Conservation (phyloP, 2,888 invertebrate genomes). For the Plusia festucae region DNA sequence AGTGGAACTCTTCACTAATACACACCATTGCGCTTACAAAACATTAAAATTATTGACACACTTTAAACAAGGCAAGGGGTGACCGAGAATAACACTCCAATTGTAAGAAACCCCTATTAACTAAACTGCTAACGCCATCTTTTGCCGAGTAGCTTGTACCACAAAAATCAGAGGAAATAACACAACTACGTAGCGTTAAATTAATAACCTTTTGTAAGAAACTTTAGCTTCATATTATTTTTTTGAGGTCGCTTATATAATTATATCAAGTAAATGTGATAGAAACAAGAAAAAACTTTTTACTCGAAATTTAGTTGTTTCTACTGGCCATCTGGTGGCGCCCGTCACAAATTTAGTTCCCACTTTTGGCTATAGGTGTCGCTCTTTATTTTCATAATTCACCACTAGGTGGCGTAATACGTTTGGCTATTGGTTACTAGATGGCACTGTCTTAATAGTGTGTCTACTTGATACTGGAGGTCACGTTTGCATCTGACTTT, state of each 20-base stretch:
- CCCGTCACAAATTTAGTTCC: not conserved
- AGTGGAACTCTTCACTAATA: not conserved
- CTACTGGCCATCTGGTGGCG: slow-evolving; percentile 54
- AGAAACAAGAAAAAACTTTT: too few species aligned
- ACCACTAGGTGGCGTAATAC: slow-evolving; percentile 44
- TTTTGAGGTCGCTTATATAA: not conserved
- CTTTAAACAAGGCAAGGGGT: too few species aligned
- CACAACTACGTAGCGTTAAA: not conserved
- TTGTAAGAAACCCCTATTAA: not conserved
- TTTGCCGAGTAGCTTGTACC: slow-evolving; percentile 29
- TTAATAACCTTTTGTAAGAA: not conserved
- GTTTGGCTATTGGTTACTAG: slow-evolving; percentile 50
- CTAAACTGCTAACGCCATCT: slow-evolving; percentile 43
- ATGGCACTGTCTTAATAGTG: slow-evolving; percentile 36
- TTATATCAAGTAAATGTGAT: too few species aligned
- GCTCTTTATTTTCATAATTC: slow-evolving; percentile 26
- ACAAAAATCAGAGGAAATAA: not conserved
- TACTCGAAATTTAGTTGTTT: not conserved
- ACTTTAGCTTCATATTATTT: not conserved
- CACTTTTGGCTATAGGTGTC: slow-evolving; percentile 47
- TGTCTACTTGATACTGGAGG: not conserved
- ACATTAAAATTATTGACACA: not conserved
- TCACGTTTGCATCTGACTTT: not conserved
- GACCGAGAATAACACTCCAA: not conserved
- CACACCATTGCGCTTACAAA: not conserved